Conservation (phyloP, 2,888 invertebrate genomes). For the Melieria omissa region DNA sequence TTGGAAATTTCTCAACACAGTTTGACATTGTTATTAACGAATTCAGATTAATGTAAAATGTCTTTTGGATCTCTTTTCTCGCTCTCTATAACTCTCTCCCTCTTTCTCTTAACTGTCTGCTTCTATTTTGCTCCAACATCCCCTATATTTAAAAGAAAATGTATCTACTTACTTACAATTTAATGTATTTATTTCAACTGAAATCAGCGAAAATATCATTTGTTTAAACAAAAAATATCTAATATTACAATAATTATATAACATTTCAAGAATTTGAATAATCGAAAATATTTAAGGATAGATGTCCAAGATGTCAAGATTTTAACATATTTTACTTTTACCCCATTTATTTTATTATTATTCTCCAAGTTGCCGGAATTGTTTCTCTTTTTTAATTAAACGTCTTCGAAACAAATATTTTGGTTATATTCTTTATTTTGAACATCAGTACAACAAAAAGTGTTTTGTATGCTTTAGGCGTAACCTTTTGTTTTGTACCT, state of each 20-base stretch:
- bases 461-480: slow-evolving; percentile 43
- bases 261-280: slow-evolving; percentile 9
- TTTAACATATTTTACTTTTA: not conserved
- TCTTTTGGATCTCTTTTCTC: slow-evolving; percentile 65
- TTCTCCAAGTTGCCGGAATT: too few species aligned
- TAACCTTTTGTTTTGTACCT: not conserved
- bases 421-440: not conserved
- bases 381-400: not conserved
- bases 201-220: slow-evolving; percentile 8
- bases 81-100: slow-evolving; percentile 37
- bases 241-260: slow-evolving; percentile 9
- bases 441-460: not conserved
- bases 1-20: not conserved
- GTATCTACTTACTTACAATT: slow-evolving; percentile 11
- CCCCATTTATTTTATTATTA: not conserved
- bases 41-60: slow-evolving; percentile 54
- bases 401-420: not conserved
- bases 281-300: not conserved
- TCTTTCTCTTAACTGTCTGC: slow-evolving; percentile 34
- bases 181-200: slow-evolving; percentile 28
- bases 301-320: not conserved
- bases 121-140: slow-evolving; percentile 41
- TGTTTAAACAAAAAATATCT: slow-evolving; percentile 1
- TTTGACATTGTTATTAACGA: not conserved
- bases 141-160: slow-evolving; percentile 9